Conservation (phyloP, 2,888 invertebrate species). For the Rhyacophila evoluta region DNA sequence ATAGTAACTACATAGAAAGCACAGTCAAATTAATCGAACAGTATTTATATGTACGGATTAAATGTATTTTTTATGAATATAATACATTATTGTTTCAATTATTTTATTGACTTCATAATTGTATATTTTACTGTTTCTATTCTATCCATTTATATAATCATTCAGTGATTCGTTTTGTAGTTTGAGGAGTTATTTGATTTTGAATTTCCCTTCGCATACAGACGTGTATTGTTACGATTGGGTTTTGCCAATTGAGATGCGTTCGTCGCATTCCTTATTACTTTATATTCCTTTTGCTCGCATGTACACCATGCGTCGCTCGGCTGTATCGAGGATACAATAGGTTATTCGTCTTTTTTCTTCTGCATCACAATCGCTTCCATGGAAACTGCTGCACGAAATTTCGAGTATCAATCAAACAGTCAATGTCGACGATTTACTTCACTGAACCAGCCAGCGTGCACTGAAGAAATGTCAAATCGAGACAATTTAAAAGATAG, state of each 20-base stretch:
- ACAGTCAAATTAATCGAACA: too few species aligned
- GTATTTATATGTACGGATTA: too few species aligned
- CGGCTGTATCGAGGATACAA: background rate
- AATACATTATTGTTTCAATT: too few species aligned
- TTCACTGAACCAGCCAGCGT: background rate
- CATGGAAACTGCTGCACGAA: background rate
- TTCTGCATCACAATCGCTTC: background rate
- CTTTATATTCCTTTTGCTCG: constrained; percentile 6
- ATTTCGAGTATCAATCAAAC: background rate
- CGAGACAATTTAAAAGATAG: too few species aligned
- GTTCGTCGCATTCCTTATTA: constrained; percentile 24
- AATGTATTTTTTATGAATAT: too few species aligned
- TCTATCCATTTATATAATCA: too few species aligned
- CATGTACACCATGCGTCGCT: background rate
- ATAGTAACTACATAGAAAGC: too few species aligned
- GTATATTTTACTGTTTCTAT: too few species aligned
- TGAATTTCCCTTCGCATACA: background rate
- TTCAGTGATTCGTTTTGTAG: too few species aligned
- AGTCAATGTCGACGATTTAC: constrained; percentile 15
- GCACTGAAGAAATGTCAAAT: background rate
- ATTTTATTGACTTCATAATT: too few species aligned
- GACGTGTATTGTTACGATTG: background rate
- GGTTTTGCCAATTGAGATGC: constrained; percentile 37
- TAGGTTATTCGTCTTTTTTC: constrained; percentile 9
- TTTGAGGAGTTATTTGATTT: background rate